Base-by-base conservation (phyloP, 2,888 invertebrate genomes). In the Beris morrisii region DNA sequence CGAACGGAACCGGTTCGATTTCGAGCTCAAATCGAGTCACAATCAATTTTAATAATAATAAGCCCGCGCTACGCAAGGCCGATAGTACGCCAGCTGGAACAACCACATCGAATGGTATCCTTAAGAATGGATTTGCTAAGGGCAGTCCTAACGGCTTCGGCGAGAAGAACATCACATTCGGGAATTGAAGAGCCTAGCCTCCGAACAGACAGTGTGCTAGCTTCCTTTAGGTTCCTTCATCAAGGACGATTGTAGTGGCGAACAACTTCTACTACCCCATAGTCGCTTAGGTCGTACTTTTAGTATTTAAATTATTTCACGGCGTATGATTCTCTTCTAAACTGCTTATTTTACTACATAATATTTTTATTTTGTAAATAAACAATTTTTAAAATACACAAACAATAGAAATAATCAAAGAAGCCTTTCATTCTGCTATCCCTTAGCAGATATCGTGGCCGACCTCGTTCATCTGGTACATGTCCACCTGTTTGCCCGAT, bases 101-200 rank as follows among this genome's bases (percentile, higher is more conserved):
- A 9, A 66, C 70, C 9, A 48, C 80, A 9, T 30, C 61, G 1
- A 84, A 81, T 75, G 84, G 84, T 22, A 85, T 85, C 70, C 75
- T 84, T 61, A 85, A 85, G 76, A 84, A 78, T 66, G 76, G 78
- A 3, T 52, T 65, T 5, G 53, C 32, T 44, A 74, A 68, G 45
- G 70, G 71, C 67, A 73, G 9, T 4, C 32, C 15, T 13, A 61
- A 61, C 22, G 61, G 73, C 30, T 72, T 73, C 2, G 67, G 71
- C 32, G 79, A 79, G 50, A 80, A 80, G 71, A 75, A 76, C 43
- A 80, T 79, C 48, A 79, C 77, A 54, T 79, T 79, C 70, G 79
- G 78, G 55, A 80, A 80, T 65, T 79, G 66, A 61, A 50, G 9
- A 22, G 48, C 9, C 13, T 5, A 9, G 13, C 22, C 3, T 3